Percentiles rank a stretch among this genome's conserved stretches.
phyloP scores from a whole-genome alignment of 2,888 invertebrate genomes.

The Eurytoma californica region DNA sequence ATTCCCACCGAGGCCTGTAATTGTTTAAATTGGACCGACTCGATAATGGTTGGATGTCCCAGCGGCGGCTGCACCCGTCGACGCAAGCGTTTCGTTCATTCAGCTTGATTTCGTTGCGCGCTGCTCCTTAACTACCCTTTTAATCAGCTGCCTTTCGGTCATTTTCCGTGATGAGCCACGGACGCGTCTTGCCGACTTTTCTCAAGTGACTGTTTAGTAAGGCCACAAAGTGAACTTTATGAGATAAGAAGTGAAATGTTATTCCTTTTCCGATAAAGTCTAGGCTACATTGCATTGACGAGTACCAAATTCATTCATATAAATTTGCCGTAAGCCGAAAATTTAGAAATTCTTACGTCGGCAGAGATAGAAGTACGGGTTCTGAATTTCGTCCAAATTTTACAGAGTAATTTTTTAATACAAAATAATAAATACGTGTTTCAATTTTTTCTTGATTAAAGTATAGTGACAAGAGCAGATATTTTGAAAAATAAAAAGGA shows the following conservation, averaged over 20 bases:
- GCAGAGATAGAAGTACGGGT: no score
- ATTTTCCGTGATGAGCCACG: constrained; percentile 28
- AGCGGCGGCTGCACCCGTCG: background rate
- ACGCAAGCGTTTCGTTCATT: constrained; percentile 26
- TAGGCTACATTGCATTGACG: background rate
- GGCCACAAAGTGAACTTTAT: background rate
- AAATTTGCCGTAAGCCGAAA: no score
- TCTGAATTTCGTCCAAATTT: no score
- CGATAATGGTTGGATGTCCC: constrained; percentile 67
- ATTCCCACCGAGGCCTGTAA: constrained; percentile 60
- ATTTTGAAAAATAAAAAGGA: no score
- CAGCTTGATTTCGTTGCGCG: constrained; percentile 20
- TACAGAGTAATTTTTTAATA: no score
- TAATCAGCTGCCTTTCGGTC: constrained; percentile 34
- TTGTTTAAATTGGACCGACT: constrained; percentile 70
- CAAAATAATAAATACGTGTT: no score
- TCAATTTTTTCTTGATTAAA: no score
- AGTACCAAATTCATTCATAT: no score
- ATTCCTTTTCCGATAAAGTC: background rate
- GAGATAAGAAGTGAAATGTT: background rate
- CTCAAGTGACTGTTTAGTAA: background rate
- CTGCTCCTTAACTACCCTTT: background rate
- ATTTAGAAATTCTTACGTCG: no score
- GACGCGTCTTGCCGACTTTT: background rate
- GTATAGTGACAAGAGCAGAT: no score